Base-by-base conservation (phyloP, 1,140 invertebrate species). In the Babylonia areolata region DNA sequence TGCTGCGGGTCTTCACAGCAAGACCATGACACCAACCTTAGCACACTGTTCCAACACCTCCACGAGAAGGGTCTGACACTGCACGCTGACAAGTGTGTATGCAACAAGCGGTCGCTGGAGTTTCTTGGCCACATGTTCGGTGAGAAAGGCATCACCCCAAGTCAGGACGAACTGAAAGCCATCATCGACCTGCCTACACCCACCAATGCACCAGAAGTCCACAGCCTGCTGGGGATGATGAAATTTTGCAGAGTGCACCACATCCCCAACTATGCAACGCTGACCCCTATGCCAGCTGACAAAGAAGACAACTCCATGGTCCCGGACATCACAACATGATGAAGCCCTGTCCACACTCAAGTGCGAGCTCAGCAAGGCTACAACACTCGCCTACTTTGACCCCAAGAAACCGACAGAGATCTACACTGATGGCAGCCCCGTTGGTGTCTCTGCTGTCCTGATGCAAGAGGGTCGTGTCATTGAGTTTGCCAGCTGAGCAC, bases 61-160 rank as follows among this genome's bases (percentile, higher is more conserved):
- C 17, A 20, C 17, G 85, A 90, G 39, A 88, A 85, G 58, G 89
- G 88, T 20, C 85, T 92, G 15, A 91, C 87, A 11, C 82, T 91
- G 1, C 91, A 92, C 46, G 28, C n/a, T 5, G 58, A 75, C 11
- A 91, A 92, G 82, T 91, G 90, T 88, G 75, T 89, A 17, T 89
- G 89, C 33, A 87, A 83, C 20, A 84, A 87, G 35, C 23, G 35
- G 15, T 64, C 85, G 35, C 75, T 92, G 12, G 40, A 81, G 31
- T 92, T 92, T 82, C 85, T 89, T 64, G 92, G 91, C 39, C 75
- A 88, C 20, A 31, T 88, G 17, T 88, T 92, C 42, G 64, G 51
- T 12, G 81, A 46, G 40, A 33, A 83, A 2, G 91, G 91, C 11
- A 87, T 86, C 5, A 40, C 42, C 40, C 85, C 87, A 42, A 54